phyloP scores from a whole-genome alignment of 2,888 invertebrate species.

The Drosophila birchii region DNA sequence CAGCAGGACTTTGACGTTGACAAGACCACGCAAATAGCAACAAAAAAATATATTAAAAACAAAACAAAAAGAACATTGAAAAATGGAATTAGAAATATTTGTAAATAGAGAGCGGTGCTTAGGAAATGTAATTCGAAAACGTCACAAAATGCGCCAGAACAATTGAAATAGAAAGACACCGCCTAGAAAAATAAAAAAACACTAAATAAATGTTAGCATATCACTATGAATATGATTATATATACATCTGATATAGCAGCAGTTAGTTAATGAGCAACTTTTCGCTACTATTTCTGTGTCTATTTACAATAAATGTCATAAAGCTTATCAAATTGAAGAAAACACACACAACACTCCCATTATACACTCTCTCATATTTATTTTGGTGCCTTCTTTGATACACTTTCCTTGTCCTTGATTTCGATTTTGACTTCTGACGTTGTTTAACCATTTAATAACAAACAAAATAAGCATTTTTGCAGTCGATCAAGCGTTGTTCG shows the following conservation, averaged over 20 bases:
- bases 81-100: slow-evolving; percentile 9
- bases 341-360: slow-evolving; percentile 22
- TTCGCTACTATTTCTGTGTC: slow-evolving; percentile 76
- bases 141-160: slow-evolving; percentile 29
- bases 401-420: slow-evolving; percentile 41
- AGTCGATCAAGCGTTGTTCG: slow-evolving; percentile 43
- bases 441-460: slow-evolving; percentile 48
- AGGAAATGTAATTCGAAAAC: slow-evolving; percentile 19
- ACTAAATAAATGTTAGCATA: slow-evolving; percentile 76
- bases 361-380: slow-evolving; percentile 47
- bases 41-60: slow-evolving; percentile 35
- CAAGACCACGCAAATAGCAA: slow-evolving; percentile 40
- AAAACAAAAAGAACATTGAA: background rate
- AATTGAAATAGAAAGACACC: slow-evolving; percentile 18
- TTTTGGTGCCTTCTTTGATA: slow-evolving; percentile 45
- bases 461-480: slow-evolving; percentile 30
- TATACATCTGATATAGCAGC: slow-evolving; percentile 49
- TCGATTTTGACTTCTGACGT: slow-evolving; percentile 45
- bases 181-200: slow-evolving; percentile 20
- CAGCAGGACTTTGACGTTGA: slow-evolving; percentile 16
- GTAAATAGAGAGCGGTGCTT: slow-evolving; percentile 48
- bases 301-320: slow-evolving; percentile 74
- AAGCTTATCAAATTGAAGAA: slow-evolving; percentile 33
- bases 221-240: slow-evolving; percentile 61
- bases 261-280: slow-evolving; percentile 59